Conservation (phyloP, 1,140 invertebrate species). For the Bombyx mori region ASM3026992v2 NC_085111.1:8583001-8583500, state of each 20-base stretch:
- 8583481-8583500: no score
- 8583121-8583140: conserved; percentile 11
- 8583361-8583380: no score
- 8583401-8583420: no score
- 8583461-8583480: no score
- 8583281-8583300: conserved; percentile 9
- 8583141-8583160: conserved; percentile 6
- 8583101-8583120: conserved; percentile 11
- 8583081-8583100: conserved; percentile 25
- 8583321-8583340: no score
- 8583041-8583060: conserved; percentile 35
- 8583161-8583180: conserved; percentile 5
- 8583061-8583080: conserved; percentile 35
- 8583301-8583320: no score
- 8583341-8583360: no score
- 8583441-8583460: no score
- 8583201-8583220: conserved; percentile 20
- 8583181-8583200: conserved; percentile 11
- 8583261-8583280: conserved; percentile 31
- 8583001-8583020: conserved; percentile 25
- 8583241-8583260: conserved; percentile 39
- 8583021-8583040: conserved; percentile 19
- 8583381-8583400: no score
- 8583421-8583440: no score
- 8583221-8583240: conserved; percentile 34